These are phyloP conservation scores for Recurvirostra avosetta DNA, from an alignment of 2,113 vertebrate genomes.

Conservation along the genomic window DNA sequence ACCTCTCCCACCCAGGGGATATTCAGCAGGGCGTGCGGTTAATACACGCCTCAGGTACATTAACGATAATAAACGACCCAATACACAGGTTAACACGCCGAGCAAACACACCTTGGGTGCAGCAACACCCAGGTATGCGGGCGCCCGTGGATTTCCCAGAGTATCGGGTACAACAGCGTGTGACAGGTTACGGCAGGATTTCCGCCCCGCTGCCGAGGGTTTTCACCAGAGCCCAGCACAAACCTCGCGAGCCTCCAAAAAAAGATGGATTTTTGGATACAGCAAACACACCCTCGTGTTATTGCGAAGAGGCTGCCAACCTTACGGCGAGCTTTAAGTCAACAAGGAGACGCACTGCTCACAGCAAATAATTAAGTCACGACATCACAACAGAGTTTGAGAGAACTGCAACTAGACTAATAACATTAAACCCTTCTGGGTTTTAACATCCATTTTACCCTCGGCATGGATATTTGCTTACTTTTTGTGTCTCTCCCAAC, in stretches of 20 bases:
- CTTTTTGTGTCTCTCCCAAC: not conserved
- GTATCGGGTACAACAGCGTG: not conserved
- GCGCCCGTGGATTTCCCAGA: not conserved
- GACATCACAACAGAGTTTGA: rapidly evolving
- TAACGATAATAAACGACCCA: not conserved
- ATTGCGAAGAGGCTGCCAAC: too few relatives aligned
- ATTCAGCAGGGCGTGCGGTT: not conserved
- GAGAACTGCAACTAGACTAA: rapidly evolving
- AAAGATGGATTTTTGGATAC: not conserved
- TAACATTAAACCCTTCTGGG: rapidly evolving
- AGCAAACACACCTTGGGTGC: conserved; percentile 42
- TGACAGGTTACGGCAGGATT: conserved; percentile 37
- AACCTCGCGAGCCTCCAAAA: not conserved
- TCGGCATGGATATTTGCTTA: rapidly evolving
- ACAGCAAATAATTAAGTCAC: too few relatives aligned
- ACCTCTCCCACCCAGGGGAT: not conserved
- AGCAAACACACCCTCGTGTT: not conserved
- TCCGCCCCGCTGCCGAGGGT: not conserved
- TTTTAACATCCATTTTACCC: too few relatives aligned
- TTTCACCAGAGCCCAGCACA: not conserved
- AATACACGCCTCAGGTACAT: not conserved
- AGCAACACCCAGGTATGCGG: not conserved
- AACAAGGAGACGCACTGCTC: rapidly evolving
- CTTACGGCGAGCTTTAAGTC: not conserved
- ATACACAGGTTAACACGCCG: not conserved